Evolutionary conservation across 2,113 vertebrate species (phyloP).

Genomic region (Ivindomyrus marchei): DNA sequence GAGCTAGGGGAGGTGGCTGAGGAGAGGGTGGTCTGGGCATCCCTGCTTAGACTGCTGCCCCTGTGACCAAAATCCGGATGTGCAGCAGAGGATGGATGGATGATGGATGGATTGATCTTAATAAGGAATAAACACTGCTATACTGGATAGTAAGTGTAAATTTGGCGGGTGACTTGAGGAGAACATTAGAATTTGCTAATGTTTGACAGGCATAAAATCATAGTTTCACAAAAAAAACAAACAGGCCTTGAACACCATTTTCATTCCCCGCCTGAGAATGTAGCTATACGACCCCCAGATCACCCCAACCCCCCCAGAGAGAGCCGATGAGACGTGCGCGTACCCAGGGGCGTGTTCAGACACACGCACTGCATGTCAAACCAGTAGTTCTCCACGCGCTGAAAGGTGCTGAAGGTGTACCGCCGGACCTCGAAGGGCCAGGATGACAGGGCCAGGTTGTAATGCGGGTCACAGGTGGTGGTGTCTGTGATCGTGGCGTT

Average conservation of each 20-base stretch:
- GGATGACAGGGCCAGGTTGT: slow-evolving; percentile 76
- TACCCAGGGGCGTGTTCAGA: slow-evolving; percentile 89
- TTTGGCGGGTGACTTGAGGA: neutral
- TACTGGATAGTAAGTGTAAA: neutral
- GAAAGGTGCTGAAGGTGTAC: slow-evolving; percentile 65
- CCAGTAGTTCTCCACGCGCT: slow-evolving; percentile 89
- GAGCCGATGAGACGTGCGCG: neutral
- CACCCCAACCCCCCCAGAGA: too few species aligned
- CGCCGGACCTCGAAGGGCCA: slow-evolving; percentile 72
- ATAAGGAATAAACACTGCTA: neutral
- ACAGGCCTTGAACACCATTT: neutral
- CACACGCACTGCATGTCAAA: slow-evolving; percentile 93
- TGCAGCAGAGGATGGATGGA: neutral
- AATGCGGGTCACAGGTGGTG: slow-evolving; percentile 84
- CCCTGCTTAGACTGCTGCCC: neutral
- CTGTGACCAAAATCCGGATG: neutral
- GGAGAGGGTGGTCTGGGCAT: too few species aligned
- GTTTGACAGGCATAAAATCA: neutral
- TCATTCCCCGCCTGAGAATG: neutral
- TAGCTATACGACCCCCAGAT: neutral
- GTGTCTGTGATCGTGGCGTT: slow-evolving; percentile 80
- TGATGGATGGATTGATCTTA: neutral
- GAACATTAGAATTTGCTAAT: neutral
- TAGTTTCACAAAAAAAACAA: neutral
- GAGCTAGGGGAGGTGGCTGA: too few species aligned